Percentiles rank a stretch among this genome's conserved stretches.
Evolutionary conservation across 2,888 invertebrate genomes (phyloP).

Genomic region (Unio delphinus): DNA sequence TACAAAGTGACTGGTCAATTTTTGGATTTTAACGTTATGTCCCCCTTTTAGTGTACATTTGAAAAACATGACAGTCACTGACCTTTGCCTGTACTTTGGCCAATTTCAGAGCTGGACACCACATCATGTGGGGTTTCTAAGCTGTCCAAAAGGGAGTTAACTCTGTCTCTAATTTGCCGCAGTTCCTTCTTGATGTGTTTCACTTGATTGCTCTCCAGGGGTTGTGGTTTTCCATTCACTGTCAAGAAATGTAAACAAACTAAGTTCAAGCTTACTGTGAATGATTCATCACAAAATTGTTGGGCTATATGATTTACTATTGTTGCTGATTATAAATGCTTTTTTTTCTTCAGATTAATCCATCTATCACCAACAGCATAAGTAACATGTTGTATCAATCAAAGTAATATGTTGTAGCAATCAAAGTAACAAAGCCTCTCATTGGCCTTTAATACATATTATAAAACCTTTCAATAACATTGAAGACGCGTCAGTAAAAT

Average conservation of each 20-base stretch:
- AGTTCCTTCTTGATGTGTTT: slow-evolving; percentile 74
- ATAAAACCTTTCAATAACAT: too few relatives aligned
- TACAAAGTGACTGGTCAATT: too few relatives aligned
- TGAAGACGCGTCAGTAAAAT: too few relatives aligned
- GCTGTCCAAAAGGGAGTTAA: slow-evolving; percentile 76
- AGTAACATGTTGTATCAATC: too few relatives aligned
- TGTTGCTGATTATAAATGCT: too few relatives aligned
- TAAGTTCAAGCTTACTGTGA: background rate
- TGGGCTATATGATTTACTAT: too few relatives aligned
- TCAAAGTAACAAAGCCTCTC: too few relatives aligned
- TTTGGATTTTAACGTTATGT: background rate
- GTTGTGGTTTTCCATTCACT: slow-evolving; percentile 71
- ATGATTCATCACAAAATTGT: background rate
- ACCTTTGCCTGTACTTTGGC: background rate
- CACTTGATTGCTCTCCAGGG: slow-evolving; percentile 71
- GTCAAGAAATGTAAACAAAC: slow-evolving; percentile 27
- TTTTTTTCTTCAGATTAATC: too few relatives aligned
- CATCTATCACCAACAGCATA: too few relatives aligned
- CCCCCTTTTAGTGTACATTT: background rate
- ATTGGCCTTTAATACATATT: too few relatives aligned
- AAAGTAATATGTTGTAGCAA: too few relatives aligned
- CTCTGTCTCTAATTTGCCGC: slow-evolving; percentile 76
- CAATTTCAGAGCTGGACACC: background rate
- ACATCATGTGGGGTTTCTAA: slow-evolving; percentile 68
- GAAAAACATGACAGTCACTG: background rate